phyloP scores from a whole-genome alignment of 2,888 invertebrate genomes.

The Athalia circularis region DNA sequence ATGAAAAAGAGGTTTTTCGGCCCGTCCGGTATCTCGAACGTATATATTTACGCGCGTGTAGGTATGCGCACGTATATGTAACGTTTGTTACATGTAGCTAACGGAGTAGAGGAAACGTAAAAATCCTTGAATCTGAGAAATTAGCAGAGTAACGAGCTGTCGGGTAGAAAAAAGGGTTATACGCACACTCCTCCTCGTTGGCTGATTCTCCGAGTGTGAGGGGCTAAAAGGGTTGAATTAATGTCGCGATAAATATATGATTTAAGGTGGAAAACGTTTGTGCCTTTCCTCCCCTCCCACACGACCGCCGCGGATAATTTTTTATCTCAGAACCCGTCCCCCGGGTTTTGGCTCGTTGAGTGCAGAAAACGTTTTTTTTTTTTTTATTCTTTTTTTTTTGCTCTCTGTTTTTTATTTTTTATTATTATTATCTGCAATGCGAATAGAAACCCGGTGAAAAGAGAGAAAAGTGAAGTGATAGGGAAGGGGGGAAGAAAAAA shows the following conservation, averaged over 20 bases:
- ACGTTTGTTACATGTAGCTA: too few species aligned
- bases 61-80: too few species aligned
- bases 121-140: conserved; percentile 75
- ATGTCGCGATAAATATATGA: conserved; percentile 75
- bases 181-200: conserved; percentile 52
- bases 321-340: conserved; percentile 71
- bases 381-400: conserved; percentile 45
- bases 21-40: conserved; percentile 56
- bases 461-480: not conserved
- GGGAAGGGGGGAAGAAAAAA: not conserved
- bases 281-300: conserved; percentile 49
- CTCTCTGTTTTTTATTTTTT: not conserved
- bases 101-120: conserved; percentile 63
- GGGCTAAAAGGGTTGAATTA: conserved; percentile 74
- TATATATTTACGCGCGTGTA: not conserved
- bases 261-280: conserved; percentile 73
- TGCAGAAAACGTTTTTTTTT: conserved; percentile 47
- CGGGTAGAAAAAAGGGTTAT: conserved; percentile 65
- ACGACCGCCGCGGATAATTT: conserved; percentile 71
- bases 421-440: not conserved
- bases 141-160: conserved; percentile 71
- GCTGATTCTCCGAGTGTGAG: not conserved
- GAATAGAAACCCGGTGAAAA: not conserved
- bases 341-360: conserved; percentile 37
- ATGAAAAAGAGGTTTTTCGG: conserved; percentile 73